Evolutionary conservation across 2,113 vertebrate genomes (phyloP).

Genomic region (Sylvia atricapilla): DNA sequence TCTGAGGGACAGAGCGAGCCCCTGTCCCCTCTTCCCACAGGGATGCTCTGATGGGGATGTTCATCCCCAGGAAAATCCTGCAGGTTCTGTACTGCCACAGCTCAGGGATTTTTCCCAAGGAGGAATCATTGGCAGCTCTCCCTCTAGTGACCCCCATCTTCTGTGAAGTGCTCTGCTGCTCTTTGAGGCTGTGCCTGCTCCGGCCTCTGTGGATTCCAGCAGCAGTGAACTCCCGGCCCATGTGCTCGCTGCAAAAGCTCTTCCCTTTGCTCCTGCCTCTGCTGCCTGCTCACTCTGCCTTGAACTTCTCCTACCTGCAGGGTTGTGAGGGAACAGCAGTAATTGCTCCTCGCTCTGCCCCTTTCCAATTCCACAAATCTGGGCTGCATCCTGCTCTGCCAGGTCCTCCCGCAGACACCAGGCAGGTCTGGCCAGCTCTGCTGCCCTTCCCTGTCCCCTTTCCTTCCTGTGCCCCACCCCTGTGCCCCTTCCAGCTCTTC

Average conservation of each 20-base stretch:
- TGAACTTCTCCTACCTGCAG: constrained; percentile 49
- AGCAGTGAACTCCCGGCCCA: neutral
- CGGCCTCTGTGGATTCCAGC: neutral
- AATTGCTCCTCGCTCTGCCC: neutral
- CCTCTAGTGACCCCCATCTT: neutral
- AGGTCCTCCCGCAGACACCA: neutral
- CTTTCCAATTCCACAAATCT: neutral
- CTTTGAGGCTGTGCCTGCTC: neutral
- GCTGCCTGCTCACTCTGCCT: constrained; percentile 5
- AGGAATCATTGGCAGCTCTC: neutral
- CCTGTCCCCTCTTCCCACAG: fast-evolving
- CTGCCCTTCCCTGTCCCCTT: neutral
- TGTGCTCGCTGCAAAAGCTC: neutral
- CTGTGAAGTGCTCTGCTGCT: neutral
- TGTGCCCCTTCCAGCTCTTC: neutral
- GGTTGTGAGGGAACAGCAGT: constrained; percentile 23
- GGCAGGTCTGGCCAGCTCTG: neutral
- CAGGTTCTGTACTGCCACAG: neutral
- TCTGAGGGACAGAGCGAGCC: neutral
- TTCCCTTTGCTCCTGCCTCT: constrained; percentile 11
- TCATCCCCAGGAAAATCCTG: neutral
- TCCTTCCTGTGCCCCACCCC: too few species aligned
- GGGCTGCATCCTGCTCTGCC: neutral
- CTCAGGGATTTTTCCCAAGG: neutral
- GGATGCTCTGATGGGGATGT: neutral